Percentiles rank a stretch among this genome's conserved stretches.
These are phyloP conservation scores for Pyrochroa serraticornis DNA, from an alignment of 2,888 invertebrate genomes.

Conservation along the genomic window DNA sequence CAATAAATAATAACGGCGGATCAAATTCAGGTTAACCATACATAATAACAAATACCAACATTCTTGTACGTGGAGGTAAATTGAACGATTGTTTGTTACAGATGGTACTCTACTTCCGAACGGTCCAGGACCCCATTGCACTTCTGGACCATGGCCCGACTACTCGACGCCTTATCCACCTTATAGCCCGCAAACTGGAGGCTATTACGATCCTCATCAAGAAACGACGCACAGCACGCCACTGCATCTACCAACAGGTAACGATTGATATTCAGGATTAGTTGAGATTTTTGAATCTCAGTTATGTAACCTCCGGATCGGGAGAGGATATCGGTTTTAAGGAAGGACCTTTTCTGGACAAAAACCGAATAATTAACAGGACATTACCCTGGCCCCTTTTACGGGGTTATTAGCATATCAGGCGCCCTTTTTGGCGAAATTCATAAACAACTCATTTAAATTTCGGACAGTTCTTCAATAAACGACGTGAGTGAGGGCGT, in stretches of 20 bases:
- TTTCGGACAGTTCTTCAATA: background rate
- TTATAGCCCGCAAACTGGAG: constrained; percentile 62
- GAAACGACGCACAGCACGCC: constrained; percentile 59
- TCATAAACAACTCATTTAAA: no score
- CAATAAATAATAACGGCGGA: background rate
- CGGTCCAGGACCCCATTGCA: constrained; percentile 44
- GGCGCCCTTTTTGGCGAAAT: no score
- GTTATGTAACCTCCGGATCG: no score
- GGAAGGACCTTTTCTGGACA: no score
- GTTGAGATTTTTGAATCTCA: no score
- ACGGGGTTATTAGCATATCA: no score
- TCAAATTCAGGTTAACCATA: constrained; percentile 4
- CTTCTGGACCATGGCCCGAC: constrained; percentile 50
- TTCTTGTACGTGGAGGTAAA: constrained; percentile 2
- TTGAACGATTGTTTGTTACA: constrained; percentile 47
- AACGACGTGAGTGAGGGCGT: no score
- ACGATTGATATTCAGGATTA: constrained; percentile 25
- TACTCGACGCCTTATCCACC: constrained; percentile 60
- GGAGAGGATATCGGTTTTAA: no score
- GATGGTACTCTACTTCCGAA: constrained; percentile 49
- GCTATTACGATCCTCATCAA: constrained; percentile 59
- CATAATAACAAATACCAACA: background rate
- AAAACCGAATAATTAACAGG: no score
- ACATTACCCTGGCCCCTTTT: background rate
- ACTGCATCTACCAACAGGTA: constrained; percentile 69